Evolutionary conservation across 2,113 vertebrate species (phyloP), one percentile per base, ranked within the genome.

Genomic region (Agelaius tricolor): DNA sequence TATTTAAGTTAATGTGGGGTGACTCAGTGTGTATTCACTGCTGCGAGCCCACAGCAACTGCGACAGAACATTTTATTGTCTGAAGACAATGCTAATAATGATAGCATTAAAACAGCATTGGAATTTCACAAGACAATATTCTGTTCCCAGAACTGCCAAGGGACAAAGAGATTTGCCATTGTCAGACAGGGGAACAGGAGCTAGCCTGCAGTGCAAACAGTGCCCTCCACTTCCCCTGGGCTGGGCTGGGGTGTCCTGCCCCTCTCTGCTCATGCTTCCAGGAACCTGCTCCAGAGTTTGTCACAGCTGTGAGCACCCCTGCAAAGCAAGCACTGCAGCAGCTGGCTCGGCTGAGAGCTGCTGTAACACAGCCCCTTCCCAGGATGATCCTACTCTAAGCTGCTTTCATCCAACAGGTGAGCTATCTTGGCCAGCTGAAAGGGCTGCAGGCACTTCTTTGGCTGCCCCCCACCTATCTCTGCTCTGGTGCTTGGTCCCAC

Each of bases 51-150:
- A 20, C 84, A 80, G 49, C 2, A 0, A 31, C 75, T 52, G 15
- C 4, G 3, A 71, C 69, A 31, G 85, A 84, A 78, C 73, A 7
- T 75, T 93, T 78, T 63, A 54, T 87, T 94, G 88, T 92, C 86
- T 86, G 80, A 88, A 92, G 93, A 92, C 93, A 89, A 89, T 81
- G 92, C 76, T 72, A 59, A 61, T 89, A 84, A 80, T 51, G 83
- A 44, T 59, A 65, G 85, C 65, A 11, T 88, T 90, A 67, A 95
- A 83, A n/a, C 21, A 3, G 17, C 6, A 0, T 30, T 57, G 23
- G 79, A 69, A 33, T 94, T 92, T 94, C 61, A 65, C 44, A 41
- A 31, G 68, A 43, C 1, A 2, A 9, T 77, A 28, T 27, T 93
- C 72, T 44, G 10, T 92, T 92, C 69, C 57, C 83, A 75, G 91